Conservation (phyloP, 2,113 vertebrate species). For the Ornithorhynchus anatinus region DNA sequence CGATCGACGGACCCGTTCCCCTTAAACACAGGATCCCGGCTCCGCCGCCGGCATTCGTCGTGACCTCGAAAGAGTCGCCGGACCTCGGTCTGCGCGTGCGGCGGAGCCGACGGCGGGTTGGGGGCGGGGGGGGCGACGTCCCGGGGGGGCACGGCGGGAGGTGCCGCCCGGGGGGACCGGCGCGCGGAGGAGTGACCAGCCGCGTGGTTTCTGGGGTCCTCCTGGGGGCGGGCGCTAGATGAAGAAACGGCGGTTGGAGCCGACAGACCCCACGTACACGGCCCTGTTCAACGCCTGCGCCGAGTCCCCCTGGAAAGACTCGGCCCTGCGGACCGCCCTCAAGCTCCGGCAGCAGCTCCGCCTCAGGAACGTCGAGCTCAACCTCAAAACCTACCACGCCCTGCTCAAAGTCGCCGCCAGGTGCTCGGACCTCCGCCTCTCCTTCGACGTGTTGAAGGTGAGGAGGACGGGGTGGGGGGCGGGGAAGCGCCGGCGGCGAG, state of each 20-base stretch:
- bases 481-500: too few relatives aligned
- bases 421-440: conserved; percentile 82
- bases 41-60: too few relatives aligned
- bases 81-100: too few relatives aligned
- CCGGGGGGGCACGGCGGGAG: too few relatives aligned
- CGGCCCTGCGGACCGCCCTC: conserved; percentile 82
- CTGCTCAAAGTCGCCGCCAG: conserved; percentile 85
- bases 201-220: neutral
- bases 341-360: conserved; percentile 83
- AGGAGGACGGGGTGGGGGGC: accelerated
- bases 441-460: conserved; percentile 86
- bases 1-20: too few relatives aligned
- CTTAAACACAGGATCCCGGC: too few relatives aligned
- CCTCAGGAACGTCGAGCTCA: conserved; percentile 76
- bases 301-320: conserved; percentile 80
- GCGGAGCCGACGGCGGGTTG: too few relatives aligned
- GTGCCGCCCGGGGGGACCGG: too few relatives aligned
- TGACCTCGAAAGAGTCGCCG: too few relatives aligned
- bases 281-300: conserved; percentile 95
- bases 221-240: conserved; percentile 72
- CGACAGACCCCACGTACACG: conserved; percentile 87
- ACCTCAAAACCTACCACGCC: conserved; percentile 84
- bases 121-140: too few relatives aligned
- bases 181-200: neutral
- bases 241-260: conserved; percentile 87